phyloP scores from a whole-genome alignment of 1,140 invertebrate genomes.

The Trichomalopsis sarcophagae region DNA sequence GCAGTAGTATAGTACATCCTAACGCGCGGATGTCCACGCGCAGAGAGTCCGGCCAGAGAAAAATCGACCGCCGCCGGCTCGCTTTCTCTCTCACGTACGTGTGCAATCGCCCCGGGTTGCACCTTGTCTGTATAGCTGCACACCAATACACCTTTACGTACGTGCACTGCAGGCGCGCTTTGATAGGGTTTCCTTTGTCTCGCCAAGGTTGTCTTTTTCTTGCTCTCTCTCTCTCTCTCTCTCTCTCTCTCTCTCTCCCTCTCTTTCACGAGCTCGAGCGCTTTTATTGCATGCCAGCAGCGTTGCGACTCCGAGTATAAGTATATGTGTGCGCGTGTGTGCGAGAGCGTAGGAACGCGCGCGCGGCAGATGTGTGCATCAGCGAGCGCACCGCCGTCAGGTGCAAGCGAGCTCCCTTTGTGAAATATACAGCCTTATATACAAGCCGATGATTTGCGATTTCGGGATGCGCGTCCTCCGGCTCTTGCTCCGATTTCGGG shows the following conservation, averaged over 20 bases:
- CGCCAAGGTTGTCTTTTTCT: background rate
- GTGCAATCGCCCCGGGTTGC: background rate
- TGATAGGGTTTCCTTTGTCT: constrained; percentile 17
- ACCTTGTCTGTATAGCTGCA: background rate
- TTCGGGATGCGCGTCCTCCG: background rate
- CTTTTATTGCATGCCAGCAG: constrained; percentile 26
- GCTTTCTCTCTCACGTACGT: background rate
- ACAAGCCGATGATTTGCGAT: background rate
- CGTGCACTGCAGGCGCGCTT: background rate
- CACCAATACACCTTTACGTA: background rate
- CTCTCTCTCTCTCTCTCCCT: constrained; percentile 16
- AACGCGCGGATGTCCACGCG: background rate
- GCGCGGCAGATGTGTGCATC: background rate
- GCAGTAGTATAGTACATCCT: background rate
- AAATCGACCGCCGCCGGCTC: background rate
- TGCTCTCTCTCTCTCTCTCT: background rate
- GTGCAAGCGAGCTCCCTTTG: constrained; percentile 40
- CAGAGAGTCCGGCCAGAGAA: background rate
- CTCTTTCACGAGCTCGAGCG: background rate
- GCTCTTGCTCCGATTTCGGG: no score
- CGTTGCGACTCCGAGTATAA: background rate
- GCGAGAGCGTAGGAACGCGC: background rate
- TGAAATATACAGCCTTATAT: background rate
- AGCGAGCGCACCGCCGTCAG: constrained; percentile 1
- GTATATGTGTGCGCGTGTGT: background rate